These are phyloP conservation scores for Stegodyphus dumicola DNA, from an alignment of 1,140 invertebrate species.

Conservation along the genomic window DNA sequence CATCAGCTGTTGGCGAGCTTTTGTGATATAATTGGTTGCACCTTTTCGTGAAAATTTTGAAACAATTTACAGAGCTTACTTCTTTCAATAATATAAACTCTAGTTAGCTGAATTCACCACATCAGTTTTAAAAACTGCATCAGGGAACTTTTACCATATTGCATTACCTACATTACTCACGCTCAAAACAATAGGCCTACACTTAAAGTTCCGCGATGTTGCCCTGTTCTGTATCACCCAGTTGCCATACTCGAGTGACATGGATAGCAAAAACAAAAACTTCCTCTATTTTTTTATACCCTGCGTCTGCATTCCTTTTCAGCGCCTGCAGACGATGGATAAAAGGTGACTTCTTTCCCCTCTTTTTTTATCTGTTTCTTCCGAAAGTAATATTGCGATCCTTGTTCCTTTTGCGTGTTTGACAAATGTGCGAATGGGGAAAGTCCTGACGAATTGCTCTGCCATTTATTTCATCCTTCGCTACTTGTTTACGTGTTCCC, in stretches of 20 bases:
- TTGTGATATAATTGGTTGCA: too few relatives aligned
- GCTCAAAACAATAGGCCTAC: too few relatives aligned
- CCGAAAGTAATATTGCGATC: slow-evolving; percentile 21
- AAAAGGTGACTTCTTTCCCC: background rate
- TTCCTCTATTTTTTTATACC: too few relatives aligned
- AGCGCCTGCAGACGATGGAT: slow-evolving; percentile 3
- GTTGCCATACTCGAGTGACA: background rate
- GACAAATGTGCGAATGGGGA: slow-evolving; percentile 50
- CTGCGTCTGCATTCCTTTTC: too few relatives aligned
- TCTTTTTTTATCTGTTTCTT: background rate
- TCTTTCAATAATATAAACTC: too few relatives aligned
- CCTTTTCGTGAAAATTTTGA: too few relatives aligned
- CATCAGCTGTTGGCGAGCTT: too few relatives aligned
- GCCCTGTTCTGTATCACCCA: background rate
- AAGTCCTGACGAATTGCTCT: slow-evolving; percentile 34
- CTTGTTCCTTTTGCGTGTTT: slow-evolving; percentile 21
- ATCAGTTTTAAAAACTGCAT: too few relatives aligned
- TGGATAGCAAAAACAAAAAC: background rate
- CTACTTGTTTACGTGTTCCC: slow-evolving; percentile 46
- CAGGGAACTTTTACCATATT: too few relatives aligned
- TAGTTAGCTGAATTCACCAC: too few relatives aligned
- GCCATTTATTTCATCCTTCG: slow-evolving; percentile 38
- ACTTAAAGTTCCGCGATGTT: background rate
- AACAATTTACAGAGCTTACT: too few relatives aligned
- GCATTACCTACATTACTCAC: too few relatives aligned